Evolutionary conservation across 2,797 vertebrate species (phyloP).

Genomic region (Gobio occitaniae): DNA sequence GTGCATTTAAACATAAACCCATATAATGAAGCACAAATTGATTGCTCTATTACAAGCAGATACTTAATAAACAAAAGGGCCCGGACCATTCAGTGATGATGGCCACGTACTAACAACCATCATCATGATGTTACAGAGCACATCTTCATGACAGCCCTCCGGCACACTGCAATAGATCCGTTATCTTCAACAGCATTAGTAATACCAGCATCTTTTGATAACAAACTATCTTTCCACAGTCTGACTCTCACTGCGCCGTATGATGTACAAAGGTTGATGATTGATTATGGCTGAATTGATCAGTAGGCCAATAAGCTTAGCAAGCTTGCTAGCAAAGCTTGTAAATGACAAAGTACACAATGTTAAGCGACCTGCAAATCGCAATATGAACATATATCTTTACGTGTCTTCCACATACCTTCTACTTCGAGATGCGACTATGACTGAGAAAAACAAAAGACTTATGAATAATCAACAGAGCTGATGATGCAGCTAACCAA

Average conservation of each 20-base stretch:
- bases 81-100: neutral
- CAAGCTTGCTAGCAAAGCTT: neutral
- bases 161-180: neutral
- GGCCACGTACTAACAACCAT: slow-evolving; percentile 16
- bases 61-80: neutral
- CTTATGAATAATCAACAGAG: neutral
- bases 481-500: slow-evolving; percentile 46
- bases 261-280: neutral
- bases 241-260: no score
- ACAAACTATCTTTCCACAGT: neutral
- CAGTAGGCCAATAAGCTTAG: slow-evolving; percentile 24
- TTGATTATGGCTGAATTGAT: neutral
- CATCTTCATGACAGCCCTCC: slow-evolving; percentile 4
- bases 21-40: neutral
- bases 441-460: neutral
- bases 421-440: neutral
- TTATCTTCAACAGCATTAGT: neutral
- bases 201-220: neutral
- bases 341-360: neutral
- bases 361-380: neutral
- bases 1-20: neutral
- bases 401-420: neutral
- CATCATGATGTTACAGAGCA: slow-evolving; percentile 8
- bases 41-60: neutral
- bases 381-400: neutral